A percentile compares a stretch with the other conserved stretches of the same genome.
These are phyloP conservation scores for Phacellophora camtschatica DNA, from an alignment of 30 jellyfish, hydroid and myxozoan genomes.

Conservation along the genomic window DNA sequence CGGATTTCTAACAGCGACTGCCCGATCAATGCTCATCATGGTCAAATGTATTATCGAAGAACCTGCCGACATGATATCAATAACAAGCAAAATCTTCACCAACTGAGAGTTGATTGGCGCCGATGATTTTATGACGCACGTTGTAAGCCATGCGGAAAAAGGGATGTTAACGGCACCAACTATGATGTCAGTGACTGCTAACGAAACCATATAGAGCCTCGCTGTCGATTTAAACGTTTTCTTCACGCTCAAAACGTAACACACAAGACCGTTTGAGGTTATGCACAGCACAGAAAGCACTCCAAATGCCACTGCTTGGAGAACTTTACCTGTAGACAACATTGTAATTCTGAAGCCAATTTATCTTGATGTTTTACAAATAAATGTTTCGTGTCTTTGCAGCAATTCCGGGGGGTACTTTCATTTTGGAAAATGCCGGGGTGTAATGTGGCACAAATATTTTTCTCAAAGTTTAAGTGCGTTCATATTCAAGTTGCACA, in stretches of 20 bases:
- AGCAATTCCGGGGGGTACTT: too few species aligned
- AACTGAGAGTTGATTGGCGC: neutral
- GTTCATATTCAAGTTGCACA: too few species aligned
- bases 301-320: neutral
- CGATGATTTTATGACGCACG: too few species aligned
- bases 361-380: too few species aligned
- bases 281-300: neutral
- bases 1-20: conserved; percentile 7
- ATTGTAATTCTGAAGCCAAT: too few species aligned
- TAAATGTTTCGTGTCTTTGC: too few species aligned
- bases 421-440: too few species aligned
- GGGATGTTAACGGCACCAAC: neutral
- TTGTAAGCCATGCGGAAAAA: neutral
- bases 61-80: neutral
- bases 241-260: neutral
- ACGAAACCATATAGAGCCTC: neutral
- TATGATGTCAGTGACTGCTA: neutral
- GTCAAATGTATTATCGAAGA: conserved; percentile 21
- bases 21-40: conserved; percentile 25
- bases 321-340: neutral
- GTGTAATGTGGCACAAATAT: too few species aligned
- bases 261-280: neutral
- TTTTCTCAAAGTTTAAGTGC: too few species aligned
- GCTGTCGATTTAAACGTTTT: neutral
- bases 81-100: neutral